A percentile compares a stretch with the other conserved stretches of the same genome.
Evolutionary conservation across 30 jellyfish, hydroid and myxozoan genomes (phyloP).

Genomic region (Haliclystus octoradiatus): DNA sequence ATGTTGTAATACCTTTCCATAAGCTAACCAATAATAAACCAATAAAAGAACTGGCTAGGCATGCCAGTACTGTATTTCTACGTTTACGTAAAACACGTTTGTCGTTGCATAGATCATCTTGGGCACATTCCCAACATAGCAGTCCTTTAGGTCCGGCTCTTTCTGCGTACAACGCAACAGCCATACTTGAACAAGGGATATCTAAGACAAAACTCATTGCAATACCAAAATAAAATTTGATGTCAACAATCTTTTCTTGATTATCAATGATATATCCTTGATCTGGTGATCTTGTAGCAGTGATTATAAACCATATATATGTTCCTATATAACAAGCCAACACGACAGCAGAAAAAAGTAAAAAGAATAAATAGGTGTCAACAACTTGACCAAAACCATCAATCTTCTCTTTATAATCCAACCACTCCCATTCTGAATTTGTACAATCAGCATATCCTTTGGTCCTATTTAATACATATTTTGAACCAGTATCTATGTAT

Average conservation of each 20-base stretch:
- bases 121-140: conserved; percentile 95
- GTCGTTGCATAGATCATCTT: conserved; percentile 64
- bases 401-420: conserved; percentile 66
- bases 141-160: conserved; percentile 67
- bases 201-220: conserved; percentile 65
- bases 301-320: conserved; percentile 67
- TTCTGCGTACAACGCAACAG: conserved; percentile 63
- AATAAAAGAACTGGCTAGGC: conserved; percentile 43
- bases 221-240: conserved; percentile 71
- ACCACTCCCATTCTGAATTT: conserved; percentile 56
- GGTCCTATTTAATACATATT: conserved; percentile 40
- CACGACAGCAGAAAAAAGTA: conserved; percentile 49
- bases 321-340: conserved; percentile 46
- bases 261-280: conserved; percentile 47
- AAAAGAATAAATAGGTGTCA: conserved; percentile 67
- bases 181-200: conserved; percentile 80
- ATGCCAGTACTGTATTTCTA: conserved; percentile 40
- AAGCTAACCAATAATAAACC: conserved; percentile 60
- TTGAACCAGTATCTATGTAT: conserved; percentile 5
- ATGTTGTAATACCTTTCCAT: conserved; percentile 92
- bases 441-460: conserved; percentile 53
- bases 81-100: conserved; percentile 59
- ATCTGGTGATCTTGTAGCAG: conserved; percentile 26
- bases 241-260: conserved; percentile 60
- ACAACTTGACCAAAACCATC: conserved; percentile 63